These are phyloP conservation scores for Ceryle rudis DNA, from an alignment of 2,797 vertebrate species.

Conservation along the genomic window DNA sequence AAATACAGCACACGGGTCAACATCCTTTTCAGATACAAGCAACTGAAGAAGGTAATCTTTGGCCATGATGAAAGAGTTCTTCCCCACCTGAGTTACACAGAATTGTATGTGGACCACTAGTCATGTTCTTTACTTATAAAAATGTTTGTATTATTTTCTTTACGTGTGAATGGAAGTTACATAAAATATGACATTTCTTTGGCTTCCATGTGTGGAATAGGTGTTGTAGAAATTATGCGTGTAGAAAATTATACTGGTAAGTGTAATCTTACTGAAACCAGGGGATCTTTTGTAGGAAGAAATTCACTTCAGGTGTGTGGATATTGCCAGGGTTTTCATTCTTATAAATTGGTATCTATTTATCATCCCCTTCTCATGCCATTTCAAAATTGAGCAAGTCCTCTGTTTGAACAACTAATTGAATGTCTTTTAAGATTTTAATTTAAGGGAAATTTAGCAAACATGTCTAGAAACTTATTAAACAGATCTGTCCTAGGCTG, in stretches of 20 bases:
- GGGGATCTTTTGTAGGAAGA: not conserved
- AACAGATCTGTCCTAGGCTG: not conserved
- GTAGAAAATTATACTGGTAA: not conserved
- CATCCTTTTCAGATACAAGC: not conserved
- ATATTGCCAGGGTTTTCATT: not conserved
- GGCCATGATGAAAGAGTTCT: not conserved
- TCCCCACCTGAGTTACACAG: not conserved
- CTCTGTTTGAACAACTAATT: not conserved
- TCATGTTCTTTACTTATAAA: not conserved
- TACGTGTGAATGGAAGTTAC: not conserved
- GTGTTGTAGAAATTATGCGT: not conserved
- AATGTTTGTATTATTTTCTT: not conserved
- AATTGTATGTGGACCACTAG: not conserved
- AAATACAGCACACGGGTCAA: not conserved
- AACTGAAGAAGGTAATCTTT: not conserved
- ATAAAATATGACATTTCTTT: not conserved
- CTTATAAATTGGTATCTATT: not conserved
- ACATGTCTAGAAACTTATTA: not conserved
- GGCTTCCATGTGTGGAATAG: accelerated
- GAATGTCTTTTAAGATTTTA: not conserved
- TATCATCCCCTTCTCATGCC: not conserved
- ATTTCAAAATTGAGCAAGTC: not conserved
- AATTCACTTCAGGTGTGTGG: not conserved
- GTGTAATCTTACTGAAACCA: not conserved
- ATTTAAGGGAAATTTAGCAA: not conserved